Evolutionary conservation across 2,888 invertebrate genomes (phyloP), one percentile per base, ranked within the genome.

Genomic region (Mechanitis mazaeus): DNA sequence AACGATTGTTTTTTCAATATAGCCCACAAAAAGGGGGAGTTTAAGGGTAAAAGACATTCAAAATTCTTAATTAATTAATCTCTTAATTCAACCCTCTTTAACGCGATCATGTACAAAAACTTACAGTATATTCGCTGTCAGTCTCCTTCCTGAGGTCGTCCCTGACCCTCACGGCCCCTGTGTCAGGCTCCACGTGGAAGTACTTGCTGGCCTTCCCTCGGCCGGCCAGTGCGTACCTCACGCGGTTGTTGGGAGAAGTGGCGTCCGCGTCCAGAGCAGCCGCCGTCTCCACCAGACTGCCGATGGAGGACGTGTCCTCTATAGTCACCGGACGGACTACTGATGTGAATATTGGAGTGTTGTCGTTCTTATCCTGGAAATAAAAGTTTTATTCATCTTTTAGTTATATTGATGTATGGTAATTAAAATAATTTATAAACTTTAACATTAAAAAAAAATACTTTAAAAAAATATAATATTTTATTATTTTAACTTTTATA

Each of bases 151-250:
- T 92, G 58, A 97, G 80, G 77, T 96, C 96, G 76, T 96, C 96
- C 38, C 95, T 92, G 0, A 97, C 94, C 59, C 94, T 91, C 28
- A 98, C 86, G 0, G 93, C 93, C 0, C 97, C 98, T 0, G 94
- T 94, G 64, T 96, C 96, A 0, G 95, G 93, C 79, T 97, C 96
- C 6, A 98, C 94, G 70, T 95, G 94, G 90, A 98, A 98, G 81
- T 96, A 97, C 72, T 95, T 95, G 0, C 92, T 91, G 0, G 96
- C 94, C 76, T 96, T 95, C 33, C 95, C 95, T 31, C 95, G 89
- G 0, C 96, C 96, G 5, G 94, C 94, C 58, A 97, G 91, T 78
- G 96, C 95, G 77, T 97, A 97, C 0, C 93, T 87, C 1, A 93
- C 89, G 76, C 95, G 93, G 84, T 97, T 97, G 71, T 95, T 95